Evolutionary conservation across 2,113 vertebrate species (phyloP), one percentile per base, ranked within the genome.

Genomic region (Channa argus): DNA sequence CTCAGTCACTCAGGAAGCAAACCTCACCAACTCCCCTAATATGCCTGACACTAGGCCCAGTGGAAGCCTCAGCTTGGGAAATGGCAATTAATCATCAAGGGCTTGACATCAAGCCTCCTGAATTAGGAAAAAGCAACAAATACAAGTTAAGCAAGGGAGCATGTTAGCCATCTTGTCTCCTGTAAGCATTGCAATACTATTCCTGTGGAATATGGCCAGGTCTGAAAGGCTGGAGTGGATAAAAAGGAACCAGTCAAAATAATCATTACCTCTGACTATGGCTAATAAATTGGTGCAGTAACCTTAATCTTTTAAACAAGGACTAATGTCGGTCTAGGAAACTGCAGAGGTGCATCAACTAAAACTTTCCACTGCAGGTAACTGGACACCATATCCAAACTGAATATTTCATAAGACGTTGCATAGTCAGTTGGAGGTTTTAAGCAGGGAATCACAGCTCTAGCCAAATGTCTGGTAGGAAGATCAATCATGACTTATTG

Each of bases 371-470:
- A 8, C 73, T 63, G 65, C 65, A 78, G 63, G 64, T 84, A 82
- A 86, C 70, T 49, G 79, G 58, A 77, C 59, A 74, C 71, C 2
- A 6, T 41, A 61, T 52, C 9, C 46, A 24, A 0, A 0, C 53
- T 85, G 59, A 85, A 85, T 86, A 90, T 90, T 85, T 86, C 64
- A 88, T 85, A 75, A 67, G 54, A 56, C n/a, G 50, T 62, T 65
- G 47, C 65, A 80, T 68, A 71, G 72, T 66, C 52, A 39, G 65
- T 60, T 39, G 5, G 49, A 65, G 74, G 51, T 61, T 79, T 74
- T 77, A 54, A 56, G 52, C 51, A 53, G 66, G 74, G 24, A 24
- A 85, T 85, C 74, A 83, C 82, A 75, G 77, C 61, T 69, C 13
- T 50, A 71, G 79, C 86, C 76, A 77, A 82, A 53, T 58, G 83